Evolutionary conservation across 2,888 invertebrate genomes (phyloP).

Genomic region (Creontiades dilutus): DNA sequence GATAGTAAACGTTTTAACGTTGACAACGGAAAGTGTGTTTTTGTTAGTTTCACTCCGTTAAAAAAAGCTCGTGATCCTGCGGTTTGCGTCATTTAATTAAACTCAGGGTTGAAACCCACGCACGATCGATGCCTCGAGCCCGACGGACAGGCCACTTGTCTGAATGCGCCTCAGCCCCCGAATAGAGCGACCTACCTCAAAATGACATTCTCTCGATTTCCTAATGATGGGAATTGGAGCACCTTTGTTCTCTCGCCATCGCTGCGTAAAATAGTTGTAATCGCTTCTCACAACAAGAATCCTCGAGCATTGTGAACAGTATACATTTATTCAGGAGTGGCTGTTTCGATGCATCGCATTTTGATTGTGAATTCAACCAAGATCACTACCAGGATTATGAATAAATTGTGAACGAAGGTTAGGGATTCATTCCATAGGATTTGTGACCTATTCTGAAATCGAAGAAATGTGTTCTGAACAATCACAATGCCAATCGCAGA

Average conservation of each 20-base stretch:
- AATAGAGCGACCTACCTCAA: conserved; percentile 11
- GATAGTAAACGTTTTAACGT: not conserved
- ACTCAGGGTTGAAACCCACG: conserved; percentile 27
- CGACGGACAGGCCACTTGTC: not conserved
- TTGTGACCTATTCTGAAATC: no score
- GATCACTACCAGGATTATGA: no score
- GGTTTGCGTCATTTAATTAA: conserved; percentile 33
- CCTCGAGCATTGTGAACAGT: not conserved
- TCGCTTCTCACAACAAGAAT: not conserved
- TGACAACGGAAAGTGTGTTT: not conserved
- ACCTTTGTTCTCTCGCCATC: not conserved
- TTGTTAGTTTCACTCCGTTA: not conserved
- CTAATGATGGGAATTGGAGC: conserved; percentile 35
- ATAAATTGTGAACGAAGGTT: no score
- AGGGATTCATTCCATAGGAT: no score
- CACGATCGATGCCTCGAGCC: conserved; percentile 14
- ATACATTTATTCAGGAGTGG: not conserved
- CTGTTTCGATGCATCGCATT: not conserved
- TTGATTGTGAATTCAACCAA: no score
- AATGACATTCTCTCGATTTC: conserved; percentile 31
- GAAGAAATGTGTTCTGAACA: no score
- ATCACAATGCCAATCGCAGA: no score
- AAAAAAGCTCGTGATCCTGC: conserved; percentile 12
- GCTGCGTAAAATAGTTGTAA: not conserved
- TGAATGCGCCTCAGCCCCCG: conserved; percentile 2